phyloP scores from a whole-genome alignment of 2,888 invertebrate species.

The Alentia gelatinosa region DNA sequence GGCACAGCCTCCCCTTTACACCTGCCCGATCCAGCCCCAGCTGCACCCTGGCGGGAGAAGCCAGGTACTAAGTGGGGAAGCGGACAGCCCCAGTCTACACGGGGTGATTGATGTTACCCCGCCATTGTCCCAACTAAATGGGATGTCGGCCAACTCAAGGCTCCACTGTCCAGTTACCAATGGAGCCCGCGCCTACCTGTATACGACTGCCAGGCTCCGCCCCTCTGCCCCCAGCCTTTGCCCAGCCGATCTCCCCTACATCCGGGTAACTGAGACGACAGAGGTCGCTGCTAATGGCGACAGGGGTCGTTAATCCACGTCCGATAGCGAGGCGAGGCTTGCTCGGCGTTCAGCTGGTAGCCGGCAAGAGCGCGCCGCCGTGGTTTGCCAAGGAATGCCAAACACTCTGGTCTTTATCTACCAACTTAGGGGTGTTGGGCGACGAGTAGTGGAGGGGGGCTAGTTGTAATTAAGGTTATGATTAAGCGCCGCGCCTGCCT shows the following conservation, averaged over 20 bases:
- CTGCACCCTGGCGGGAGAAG: not conserved
- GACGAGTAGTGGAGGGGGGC: too few species aligned
- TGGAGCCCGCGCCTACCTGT: not conserved
- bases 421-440: too few species aligned
- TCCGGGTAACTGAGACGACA: constrained; percentile 27
- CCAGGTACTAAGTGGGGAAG: constrained; percentile 8
- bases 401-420: too few species aligned
- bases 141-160: not conserved
- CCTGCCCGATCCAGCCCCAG: not conserved
- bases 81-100: not conserved
- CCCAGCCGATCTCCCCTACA: not conserved
- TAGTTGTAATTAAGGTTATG: too few species aligned
- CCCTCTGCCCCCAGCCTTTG: not conserved
- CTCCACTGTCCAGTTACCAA: not conserved
- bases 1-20: not conserved
- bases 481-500: too few species aligned
- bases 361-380: too few species aligned
- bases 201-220: not conserved
- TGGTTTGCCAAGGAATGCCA: too few species aligned
- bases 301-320: not conserved
- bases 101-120: not conserved
- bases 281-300: not conserved
- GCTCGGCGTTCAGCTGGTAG: too few species aligned
- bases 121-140: constrained; percentile 27
- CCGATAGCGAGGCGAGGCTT: not conserved